Base-by-base conservation (phyloP, 2,888 invertebrate species). In the Gnatocerus cornutus region DNA sequence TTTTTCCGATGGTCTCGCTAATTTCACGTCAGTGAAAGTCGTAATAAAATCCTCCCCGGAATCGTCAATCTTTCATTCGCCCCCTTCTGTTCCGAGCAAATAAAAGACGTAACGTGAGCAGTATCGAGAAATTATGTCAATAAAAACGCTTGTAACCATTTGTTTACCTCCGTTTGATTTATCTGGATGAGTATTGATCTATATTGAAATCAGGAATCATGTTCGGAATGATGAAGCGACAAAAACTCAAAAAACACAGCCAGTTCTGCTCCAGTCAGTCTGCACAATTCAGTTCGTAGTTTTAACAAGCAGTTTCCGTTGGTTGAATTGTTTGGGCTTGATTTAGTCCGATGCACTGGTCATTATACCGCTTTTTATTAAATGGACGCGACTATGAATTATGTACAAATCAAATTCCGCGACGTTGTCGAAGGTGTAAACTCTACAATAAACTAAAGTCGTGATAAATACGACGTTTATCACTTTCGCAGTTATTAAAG, bases 281-380 rank as follows among this genome's bases (percentile, higher is more conserved):
- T 48, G 56, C 56, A 56, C 56, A 56, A 56, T 48, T 67, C 43
- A 37, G 41, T 59, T 59, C 43, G 59, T 50, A 14, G 59, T 43
- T 69, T 41, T 64, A 69, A 69, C 69, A 65, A 69, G 69, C 65
- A 43, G 59, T 59, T 69, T 69, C 69, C 69, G 69, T 69, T 59
- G 45, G 43, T 45, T 37, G 58, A 69, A 69, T 69, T 69, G 65
- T 65, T 64, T 69, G 48, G 53, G 27, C 56, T 56, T 56, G 46
- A 65, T 65, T 46, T 56, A 53, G 43, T 53, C 41, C 33, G 41
- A 13, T 64, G 64, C 64, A 64, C 13, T 53, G 45, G 52, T 14
- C 50, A 52, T 62, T 52, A 16, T 21, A 13, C 16, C 33, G 6
- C 39, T 55, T 39, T 55, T 59, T 58, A 58, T 58, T 41, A 43